Base-by-base conservation (phyloP, 2,888 invertebrate species). In the Conistra vaccinii region DNA sequence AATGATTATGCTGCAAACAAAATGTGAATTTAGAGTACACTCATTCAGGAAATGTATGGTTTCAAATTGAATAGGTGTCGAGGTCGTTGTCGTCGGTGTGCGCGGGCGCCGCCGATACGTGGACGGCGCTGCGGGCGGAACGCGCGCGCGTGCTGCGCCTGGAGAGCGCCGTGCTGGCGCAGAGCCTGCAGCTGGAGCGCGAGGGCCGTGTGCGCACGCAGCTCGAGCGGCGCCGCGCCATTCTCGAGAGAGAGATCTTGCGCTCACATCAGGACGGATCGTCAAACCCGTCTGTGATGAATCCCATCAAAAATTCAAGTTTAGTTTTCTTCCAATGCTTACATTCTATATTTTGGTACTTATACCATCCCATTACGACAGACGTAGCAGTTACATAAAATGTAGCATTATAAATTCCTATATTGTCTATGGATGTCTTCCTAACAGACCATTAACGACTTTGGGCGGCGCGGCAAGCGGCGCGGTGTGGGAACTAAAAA, bases 181-280 rank as follows among this genome's bases (percentile, higher is more conserved):
- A 96, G 87, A 93, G 91, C 77, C 78, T 93, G 69, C 95, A 96
- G 83, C 85, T 95, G 66, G 94, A 95, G 77, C 92, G 95, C 29
- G 95, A 95, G 83, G 92, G 91, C 5, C 91, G 93, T 73, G 94
- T 94, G 67, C 93, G 96, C 75, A 96, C 95, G 14, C 94, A 95
- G 87, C 91, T 95, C 0, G 95, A 96, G 83, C 89, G 92, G 2
- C 93, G 94, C 14, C 93, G 94, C 70, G 92, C 95, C 26, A 70
- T 92, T 51, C 90, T 95, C 26, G 95, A 95, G 87, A 90, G 95
- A 55, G 93, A 94, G 83, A 85, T 95, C 39, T 78, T 94, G 55
- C 90, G 93, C 32, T 72, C 89, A 7, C 91, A 90, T 1, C 89
- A 91, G 57, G 75, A 87, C 39, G 76, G 85, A 2, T 55, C 88